Percentiles rank a stretch among this genome's conserved stretches.
phyloP scores from a whole-genome alignment of 2,888 invertebrate species.

The Aphodius granarius region DNA sequence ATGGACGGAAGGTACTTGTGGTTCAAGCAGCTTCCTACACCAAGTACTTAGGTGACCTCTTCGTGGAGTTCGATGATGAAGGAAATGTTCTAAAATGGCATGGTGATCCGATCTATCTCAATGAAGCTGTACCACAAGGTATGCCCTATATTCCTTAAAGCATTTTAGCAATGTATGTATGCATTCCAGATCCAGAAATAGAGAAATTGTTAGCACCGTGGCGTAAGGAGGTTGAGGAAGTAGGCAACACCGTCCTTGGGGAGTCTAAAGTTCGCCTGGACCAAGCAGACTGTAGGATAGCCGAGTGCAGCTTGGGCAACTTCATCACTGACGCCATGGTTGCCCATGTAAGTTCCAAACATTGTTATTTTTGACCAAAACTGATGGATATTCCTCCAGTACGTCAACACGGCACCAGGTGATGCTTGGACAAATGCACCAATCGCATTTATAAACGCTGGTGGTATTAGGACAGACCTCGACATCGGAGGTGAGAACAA shows the following conservation, averaged over 20 bases:
- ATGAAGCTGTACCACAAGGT: conserved; percentile 57
- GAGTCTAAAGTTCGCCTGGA: conserved; percentile 60
- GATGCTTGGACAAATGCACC: conserved; percentile 68
- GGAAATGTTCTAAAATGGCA: conserved; percentile 69
- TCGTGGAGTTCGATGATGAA: conserved; percentile 67
- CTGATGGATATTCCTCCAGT: conserved; percentile 49
- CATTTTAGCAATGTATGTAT: too few species aligned
- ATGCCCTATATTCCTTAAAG: too few species aligned
- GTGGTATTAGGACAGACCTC: conserved; percentile 71
- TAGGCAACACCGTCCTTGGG: conserved; percentile 62
- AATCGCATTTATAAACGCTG: conserved; percentile 68
- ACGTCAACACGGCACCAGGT: conserved; percentile 53
- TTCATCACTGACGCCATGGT: conserved; percentile 73
- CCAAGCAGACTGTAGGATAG: conserved; percentile 57
- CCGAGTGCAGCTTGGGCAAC: conserved; percentile 76
- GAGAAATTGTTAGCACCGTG: conserved; percentile 63
- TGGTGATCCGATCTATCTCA: conserved; percentile 73
- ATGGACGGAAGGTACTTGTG: conserved; percentile 62
- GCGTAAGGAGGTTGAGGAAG: conserved; percentile 60
- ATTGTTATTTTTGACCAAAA: neutral
- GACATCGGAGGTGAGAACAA: conserved; percentile 61
- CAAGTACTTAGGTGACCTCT: conserved; percentile 78
- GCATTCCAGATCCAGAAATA: conserved; percentile 67
- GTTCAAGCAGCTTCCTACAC: conserved; percentile 75
- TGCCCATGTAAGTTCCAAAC: conserved; percentile 55